These are phyloP conservation scores for Pygoscelis adeliae DNA, from an alignment of 2,113 vertebrate species.

Conservation along the genomic window DNA sequence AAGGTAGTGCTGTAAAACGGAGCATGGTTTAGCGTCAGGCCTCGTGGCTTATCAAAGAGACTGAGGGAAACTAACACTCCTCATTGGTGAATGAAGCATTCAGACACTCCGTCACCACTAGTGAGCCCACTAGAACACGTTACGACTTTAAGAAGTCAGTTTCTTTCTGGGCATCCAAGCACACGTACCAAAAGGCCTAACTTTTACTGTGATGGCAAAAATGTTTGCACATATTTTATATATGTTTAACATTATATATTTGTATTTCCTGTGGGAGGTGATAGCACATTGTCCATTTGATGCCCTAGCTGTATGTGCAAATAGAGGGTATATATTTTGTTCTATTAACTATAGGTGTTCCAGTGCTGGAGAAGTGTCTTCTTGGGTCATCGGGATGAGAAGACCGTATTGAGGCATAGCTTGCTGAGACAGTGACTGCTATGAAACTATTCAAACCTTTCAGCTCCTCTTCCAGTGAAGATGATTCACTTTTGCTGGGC, in stretches of 20 bases:
- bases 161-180: not conserved
- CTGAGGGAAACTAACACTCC: not conserved
- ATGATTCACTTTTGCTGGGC: not conserved
- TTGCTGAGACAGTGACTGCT: not conserved
- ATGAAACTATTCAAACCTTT: not conserved
- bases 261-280: not conserved
- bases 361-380: not conserved
- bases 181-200: not conserved
- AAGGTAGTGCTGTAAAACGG: not conserved
- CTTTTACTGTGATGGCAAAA: not conserved
- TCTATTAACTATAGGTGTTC: not conserved
- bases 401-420: not conserved
- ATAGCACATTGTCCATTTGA: not conserved
- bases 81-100: not conserved
- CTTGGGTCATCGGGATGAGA: not conserved
- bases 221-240: not conserved
- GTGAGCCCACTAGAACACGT: not conserved
- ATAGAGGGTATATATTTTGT: not conserved
- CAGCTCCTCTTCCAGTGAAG: not conserved
- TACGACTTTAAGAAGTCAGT: not conserved
- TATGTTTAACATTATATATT: not conserved
- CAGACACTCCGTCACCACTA: not conserved
- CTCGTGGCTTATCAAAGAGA: not conserved
- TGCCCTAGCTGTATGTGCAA: not conserved
- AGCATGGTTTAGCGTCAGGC: not conserved